phyloP scores from a whole-genome alignment of 2,113 vertebrate species.

The Cryptomyrus ogoouensis region DNA sequence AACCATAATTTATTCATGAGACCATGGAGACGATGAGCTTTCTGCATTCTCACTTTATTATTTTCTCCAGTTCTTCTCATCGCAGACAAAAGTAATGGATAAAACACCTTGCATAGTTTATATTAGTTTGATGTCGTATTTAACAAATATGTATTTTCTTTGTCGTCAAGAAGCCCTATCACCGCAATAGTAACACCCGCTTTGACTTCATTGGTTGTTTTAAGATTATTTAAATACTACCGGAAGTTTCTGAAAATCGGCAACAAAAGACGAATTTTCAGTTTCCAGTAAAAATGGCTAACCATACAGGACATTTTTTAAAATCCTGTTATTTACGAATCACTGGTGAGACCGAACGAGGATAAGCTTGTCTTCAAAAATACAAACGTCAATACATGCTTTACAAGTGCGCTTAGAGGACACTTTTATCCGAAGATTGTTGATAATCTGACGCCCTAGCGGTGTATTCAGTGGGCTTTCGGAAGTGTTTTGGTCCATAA shows the following conservation, averaged over 20 bases:
- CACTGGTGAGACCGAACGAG: background rate
- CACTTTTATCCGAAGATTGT: background rate
- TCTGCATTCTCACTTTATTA: background rate
- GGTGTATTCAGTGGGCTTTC: background rate
- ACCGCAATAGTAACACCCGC: background rate
- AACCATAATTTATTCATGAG: slow-evolving; percentile 36
- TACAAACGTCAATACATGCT: background rate
- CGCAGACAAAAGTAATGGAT: slow-evolving; percentile 6
- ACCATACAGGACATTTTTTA: background rate
- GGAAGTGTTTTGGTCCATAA: background rate
- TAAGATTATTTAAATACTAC: background rate
- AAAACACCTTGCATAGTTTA: background rate
- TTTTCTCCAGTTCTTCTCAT: background rate
- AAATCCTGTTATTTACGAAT: background rate
- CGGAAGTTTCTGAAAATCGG: background rate
- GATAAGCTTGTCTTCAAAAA: background rate
- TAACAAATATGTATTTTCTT: background rate
- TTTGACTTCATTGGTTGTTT: background rate
- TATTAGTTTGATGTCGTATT: background rate
- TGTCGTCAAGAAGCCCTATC: background rate
- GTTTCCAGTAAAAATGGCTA: background rate
- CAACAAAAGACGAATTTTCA: background rate
- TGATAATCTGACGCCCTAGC: background rate
- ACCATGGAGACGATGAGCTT: slow-evolving; percentile 12
- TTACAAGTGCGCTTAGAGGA: background rate